Evolutionary conservation across 2,888 invertebrate species (phyloP).

Genomic region (Noctuana brunneofusca): DNA sequence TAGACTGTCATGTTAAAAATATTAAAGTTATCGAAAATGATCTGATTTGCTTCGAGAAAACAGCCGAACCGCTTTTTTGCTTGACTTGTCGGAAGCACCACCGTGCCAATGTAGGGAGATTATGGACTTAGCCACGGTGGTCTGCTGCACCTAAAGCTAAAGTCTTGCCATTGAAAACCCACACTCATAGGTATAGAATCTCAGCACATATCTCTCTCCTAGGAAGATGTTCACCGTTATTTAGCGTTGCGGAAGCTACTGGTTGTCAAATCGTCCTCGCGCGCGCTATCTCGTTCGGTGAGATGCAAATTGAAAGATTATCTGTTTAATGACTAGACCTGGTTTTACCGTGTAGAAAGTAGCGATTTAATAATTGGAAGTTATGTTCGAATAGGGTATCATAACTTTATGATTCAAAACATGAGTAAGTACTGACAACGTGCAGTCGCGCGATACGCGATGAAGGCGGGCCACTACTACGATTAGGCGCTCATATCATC

Average conservation of each 20-base stretch:
- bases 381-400: too few species aligned
- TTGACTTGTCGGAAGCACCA: too few species aligned
- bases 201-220: conserved; percentile 6
- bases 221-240: conserved; percentile 20
- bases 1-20: too few species aligned
- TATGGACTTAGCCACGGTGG: neutral
- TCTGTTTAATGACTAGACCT: conserved; percentile 27
- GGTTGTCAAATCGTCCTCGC: conserved; percentile 31
- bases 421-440: too few species aligned
- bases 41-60: too few species aligned
- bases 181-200: conserved; percentile 6
- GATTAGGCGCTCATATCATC: too few species aligned
- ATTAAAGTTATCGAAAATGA: too few species aligned
- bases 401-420: too few species aligned
- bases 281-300: conserved; percentile 24
- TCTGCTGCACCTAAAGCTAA: neutral
- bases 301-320: conserved; percentile 35
- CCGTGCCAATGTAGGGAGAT: too few species aligned
- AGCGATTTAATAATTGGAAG: neutral
- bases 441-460: too few species aligned
- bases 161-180: neutral
- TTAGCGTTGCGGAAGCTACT: conserved; percentile 29
- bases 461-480: too few species aligned
- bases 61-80: too few species aligned
- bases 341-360: neutral